Evolutionary conservation across 2,888 invertebrate species (phyloP).

Genomic region (Drosophila pullipes): DNA sequence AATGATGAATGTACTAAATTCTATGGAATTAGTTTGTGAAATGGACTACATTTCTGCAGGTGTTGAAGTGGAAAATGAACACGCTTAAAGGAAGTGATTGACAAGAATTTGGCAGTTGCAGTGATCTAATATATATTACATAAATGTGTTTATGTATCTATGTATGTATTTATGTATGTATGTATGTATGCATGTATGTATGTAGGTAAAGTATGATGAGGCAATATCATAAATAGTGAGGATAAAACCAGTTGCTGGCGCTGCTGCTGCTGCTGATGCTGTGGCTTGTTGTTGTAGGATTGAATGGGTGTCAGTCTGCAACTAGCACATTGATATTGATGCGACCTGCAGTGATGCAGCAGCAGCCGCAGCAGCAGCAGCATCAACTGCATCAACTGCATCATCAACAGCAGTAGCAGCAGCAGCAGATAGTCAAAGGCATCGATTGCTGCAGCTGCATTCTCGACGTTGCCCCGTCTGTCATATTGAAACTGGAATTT

Average conservation of each 20-base stretch:
- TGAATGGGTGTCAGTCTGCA: slow-evolving; percentile 74
- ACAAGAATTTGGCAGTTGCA: not conserved
- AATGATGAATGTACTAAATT: no score
- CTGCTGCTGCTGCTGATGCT: slow-evolving; percentile 1
- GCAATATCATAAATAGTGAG: slow-evolving; percentile 30
- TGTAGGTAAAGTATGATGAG: slow-evolving; percentile 18
- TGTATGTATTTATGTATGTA: not conserved
- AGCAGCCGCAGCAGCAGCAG: slow-evolving; percentile 3
- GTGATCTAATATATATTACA: not conserved
- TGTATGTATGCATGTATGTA: not conserved
- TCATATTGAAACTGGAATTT: slow-evolving; percentile 71
- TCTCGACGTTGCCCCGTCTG: slow-evolving; percentile 21
- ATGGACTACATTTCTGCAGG: not conserved
- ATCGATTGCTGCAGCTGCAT: slow-evolving; percentile 36
- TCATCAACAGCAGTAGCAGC: slow-evolving; percentile 6
- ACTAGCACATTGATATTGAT: slow-evolving; percentile 70
- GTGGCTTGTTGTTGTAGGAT: slow-evolving; percentile 19
- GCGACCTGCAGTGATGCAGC: slow-evolving; percentile 38
- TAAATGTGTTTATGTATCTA: not conserved
- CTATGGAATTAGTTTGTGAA: no score
- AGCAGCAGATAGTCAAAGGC: slow-evolving; percentile 13
- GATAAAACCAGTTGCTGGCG: slow-evolving; percentile 19
- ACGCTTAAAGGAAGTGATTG: not conserved
- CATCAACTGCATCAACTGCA: slow-evolving; percentile 14
- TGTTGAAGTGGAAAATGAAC: not conserved